Conservation (phyloP, 2,888 invertebrate genomes). For the Patella pellucida region DNA sequence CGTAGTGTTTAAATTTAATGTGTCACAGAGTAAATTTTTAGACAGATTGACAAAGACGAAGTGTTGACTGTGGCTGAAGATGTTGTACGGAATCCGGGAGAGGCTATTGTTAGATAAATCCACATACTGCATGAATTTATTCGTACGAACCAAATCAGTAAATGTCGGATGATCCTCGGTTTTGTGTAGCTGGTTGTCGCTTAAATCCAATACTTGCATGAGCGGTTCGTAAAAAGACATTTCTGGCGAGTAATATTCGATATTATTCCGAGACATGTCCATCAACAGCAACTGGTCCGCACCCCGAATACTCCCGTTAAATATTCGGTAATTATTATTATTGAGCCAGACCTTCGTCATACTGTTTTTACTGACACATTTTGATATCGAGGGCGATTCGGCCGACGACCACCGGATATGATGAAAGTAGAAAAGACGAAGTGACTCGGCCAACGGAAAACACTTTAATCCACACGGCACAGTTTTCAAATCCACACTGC, state of each 20-base stretch:
- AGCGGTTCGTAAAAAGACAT: not conserved
- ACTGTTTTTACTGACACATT: not conserved
- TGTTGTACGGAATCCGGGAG: not conserved
- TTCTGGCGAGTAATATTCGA: not conserved
- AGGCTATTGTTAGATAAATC: not conserved
- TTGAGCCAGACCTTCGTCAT: not conserved
- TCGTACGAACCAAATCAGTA: not conserved
- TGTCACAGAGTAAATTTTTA: not conserved
- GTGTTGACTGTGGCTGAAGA: not conserved
- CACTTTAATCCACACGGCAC: not conserved
- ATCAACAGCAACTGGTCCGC: not conserved
- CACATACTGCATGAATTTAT: not conserved
- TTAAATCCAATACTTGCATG: not conserved
- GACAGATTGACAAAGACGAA: not conserved
- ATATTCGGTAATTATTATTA: not conserved
- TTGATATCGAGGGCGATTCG: not conserved
- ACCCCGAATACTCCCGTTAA: slow-evolving; percentile 3
- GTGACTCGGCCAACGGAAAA: not conserved
- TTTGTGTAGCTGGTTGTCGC: not conserved
- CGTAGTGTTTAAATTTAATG: not conserved
- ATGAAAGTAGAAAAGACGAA: not conserved
- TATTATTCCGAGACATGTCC: not conserved
- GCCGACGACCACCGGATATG: not conserved
- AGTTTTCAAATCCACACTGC: not conserved
- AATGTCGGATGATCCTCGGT: not conserved